Evolutionary conservation across 92 coral and sea anemone genomes (phyloP).

Genomic region (Epizoanthus scotinus): DNA sequence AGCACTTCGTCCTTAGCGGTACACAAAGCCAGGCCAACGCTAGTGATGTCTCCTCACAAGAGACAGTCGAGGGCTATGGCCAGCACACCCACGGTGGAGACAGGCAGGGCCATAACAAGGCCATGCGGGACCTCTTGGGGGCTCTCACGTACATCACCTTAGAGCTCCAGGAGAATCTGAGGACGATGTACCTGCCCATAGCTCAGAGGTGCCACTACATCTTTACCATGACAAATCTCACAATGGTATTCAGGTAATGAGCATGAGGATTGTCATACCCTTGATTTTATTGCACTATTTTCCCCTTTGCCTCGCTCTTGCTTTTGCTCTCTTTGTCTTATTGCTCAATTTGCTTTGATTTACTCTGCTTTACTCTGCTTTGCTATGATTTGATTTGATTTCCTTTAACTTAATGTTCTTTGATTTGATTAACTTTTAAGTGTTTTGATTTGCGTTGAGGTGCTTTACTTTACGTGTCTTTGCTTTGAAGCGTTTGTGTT

Average conservation of each 20-base stretch:
- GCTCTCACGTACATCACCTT: constrained; percentile 77
- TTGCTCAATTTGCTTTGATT: too few species aligned
- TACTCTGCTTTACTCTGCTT: too few species aligned
- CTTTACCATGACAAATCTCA: constrained; percentile 97
- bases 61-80: constrained; percentile 62
- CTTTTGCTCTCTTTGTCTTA: too few species aligned
- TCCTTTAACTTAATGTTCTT: too few species aligned
- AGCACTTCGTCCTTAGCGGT: constrained; percentile 78
- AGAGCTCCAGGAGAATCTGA: constrained; percentile 87
- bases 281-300: too few species aligned
- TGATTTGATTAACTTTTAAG: too few species aligned
- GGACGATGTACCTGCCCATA: constrained; percentile 92
- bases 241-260: constrained; percentile 97
- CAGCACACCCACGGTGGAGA: constrained; percentile 68
- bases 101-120: constrained; percentile 55
- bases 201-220: constrained; percentile 98
- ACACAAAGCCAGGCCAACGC: constrained; percentile 70
- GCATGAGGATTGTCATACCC: too few species aligned
- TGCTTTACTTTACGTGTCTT: too few species aligned
- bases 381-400: too few species aligned
- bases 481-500: too few species aligned
- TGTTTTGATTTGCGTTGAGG: too few species aligned
- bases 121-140: constrained; percentile 77
- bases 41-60: constrained; percentile 77
- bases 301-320: too few species aligned